These are phyloP conservation scores for Fulmarus glacialis DNA, from an alignment of 2,113 vertebrate species.

Conservation along the genomic window DNA sequence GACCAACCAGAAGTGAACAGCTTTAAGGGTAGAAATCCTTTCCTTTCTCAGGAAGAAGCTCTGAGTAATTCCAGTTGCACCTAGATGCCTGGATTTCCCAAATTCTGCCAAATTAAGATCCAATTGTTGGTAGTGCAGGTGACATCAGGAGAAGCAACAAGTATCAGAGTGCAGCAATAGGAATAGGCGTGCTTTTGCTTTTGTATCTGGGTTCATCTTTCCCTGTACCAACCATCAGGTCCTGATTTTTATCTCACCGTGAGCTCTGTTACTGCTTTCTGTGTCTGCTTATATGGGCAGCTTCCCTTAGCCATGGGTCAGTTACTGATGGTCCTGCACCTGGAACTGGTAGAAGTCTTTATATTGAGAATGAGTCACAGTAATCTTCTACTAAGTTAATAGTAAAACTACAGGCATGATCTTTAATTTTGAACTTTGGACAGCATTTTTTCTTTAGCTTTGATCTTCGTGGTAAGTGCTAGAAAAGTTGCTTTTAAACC, in stretches of 20 bases:
- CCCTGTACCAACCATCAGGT: not conserved
- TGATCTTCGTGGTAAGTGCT: accelerated
- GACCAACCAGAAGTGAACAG: not conserved
- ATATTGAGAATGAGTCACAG: not conserved
- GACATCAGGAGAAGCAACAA: not conserved
- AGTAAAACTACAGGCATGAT: not conserved
- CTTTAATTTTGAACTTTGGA: not conserved
- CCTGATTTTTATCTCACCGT: not conserved
- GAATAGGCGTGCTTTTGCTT: not conserved
- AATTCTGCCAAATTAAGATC: not conserved
- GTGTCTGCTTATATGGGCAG: not conserved
- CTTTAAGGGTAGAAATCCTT: not conserved
- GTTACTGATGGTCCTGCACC: not conserved
- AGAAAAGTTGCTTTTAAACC: not conserved
- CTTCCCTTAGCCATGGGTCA: not conserved
- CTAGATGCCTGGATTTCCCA: not conserved
- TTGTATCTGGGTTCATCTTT: not conserved
- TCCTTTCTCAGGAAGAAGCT: not conserved
- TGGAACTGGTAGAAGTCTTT: not conserved
- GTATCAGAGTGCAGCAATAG: not conserved
- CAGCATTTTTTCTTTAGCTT: not conserved
- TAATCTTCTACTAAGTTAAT: not conserved
- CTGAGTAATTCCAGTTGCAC: not conserved
- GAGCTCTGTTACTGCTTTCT: not conserved
- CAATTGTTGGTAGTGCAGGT: not conserved